phyloP scores from a whole-genome alignment of 2,888 invertebrate genomes.

The Sphaerolaimus hirsutus region DNA sequence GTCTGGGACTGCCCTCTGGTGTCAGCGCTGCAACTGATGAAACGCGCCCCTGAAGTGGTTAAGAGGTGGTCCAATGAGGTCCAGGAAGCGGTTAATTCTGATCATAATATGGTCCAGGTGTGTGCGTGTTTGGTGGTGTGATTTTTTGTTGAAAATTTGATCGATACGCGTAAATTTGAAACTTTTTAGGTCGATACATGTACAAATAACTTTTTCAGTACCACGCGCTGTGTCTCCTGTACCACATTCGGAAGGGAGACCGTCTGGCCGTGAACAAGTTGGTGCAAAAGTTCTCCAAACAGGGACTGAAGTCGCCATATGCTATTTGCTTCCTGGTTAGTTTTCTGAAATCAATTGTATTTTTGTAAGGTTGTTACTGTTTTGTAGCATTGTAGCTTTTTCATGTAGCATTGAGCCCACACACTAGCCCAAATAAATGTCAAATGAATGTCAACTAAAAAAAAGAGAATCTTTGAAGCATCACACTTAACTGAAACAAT shows the following conservation, averaged over 20 bases:
- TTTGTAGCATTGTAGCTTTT: no score
- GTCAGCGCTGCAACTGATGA: conserved; percentile 32
- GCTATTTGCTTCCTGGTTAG: conserved; percentile 77
- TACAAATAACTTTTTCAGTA: conserved; percentile 68
- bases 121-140: conserved; percentile 1
- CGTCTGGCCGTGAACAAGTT: conserved; percentile 83
- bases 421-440: no score
- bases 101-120: conserved; percentile 41
- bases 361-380: no score
- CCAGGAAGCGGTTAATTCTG: conserved; percentile 71
- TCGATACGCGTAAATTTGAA: background rate
- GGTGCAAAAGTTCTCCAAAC: conserved; percentile 59
- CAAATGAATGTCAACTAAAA: no score
- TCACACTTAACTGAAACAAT: no score
- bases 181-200: no score
- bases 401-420: no score
- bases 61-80: conserved; percentile 96
- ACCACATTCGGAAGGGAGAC: conserved; percentile 74
- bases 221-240: conserved; percentile 82
- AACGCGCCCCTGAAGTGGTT: conserved; percentile 59
- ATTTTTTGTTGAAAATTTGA: background rate
- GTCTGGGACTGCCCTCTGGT: no score
- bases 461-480: no score
- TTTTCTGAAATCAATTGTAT: no score
- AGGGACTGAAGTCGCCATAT: conserved; percentile 64